A percentile compares a stretch with the other conserved stretches of the same genome.
Conservation (phyloP, 1,140 invertebrate species). For the Hyles vespertilio region DNA sequence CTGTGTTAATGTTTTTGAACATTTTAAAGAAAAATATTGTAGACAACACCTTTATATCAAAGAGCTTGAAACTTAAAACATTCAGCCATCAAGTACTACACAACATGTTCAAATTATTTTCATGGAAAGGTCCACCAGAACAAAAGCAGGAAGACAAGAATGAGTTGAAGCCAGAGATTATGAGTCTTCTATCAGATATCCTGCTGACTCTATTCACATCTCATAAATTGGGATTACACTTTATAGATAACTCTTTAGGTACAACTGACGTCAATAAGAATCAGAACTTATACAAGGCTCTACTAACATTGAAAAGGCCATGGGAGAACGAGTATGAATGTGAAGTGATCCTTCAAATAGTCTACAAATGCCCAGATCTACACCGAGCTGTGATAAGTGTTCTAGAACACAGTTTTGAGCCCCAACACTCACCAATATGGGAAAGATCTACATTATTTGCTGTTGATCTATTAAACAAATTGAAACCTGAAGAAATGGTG, state of each 20-base stretch:
- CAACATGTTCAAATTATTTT: constrained; percentile 82
- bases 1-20: constrained; percentile 80
- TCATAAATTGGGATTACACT: constrained; percentile 82
- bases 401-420: constrained; percentile 78
- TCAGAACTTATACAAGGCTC: constrained; percentile 78
- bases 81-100: constrained; percentile 82
- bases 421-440: constrained; percentile 78
- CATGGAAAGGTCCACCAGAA: constrained; percentile 83
- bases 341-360: constrained; percentile 80
- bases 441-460: constrained; percentile 75
- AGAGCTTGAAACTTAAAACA: constrained; percentile 83
- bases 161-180: constrained; percentile 76
- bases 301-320: constrained; percentile 79
- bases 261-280: constrained; percentile 78
- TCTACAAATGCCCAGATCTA: constrained; percentile 83
- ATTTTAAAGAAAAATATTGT: constrained; percentile 83
- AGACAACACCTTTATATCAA: constrained; percentile 80
- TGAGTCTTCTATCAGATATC: constrained; percentile 78
- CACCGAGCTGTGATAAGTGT: constrained; percentile 78
- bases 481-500: constrained; percentile 64
- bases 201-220: constrained; percentile 82
- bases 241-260: constrained; percentile 78
- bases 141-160: constrained; percentile 47
- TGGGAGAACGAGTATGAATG: constrained; percentile 80
- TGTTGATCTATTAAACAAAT: constrained; percentile 66